phyloP scores from a whole-genome alignment of 2,888 invertebrate genomes.

The Sphaerophoria taeniata region DNA sequence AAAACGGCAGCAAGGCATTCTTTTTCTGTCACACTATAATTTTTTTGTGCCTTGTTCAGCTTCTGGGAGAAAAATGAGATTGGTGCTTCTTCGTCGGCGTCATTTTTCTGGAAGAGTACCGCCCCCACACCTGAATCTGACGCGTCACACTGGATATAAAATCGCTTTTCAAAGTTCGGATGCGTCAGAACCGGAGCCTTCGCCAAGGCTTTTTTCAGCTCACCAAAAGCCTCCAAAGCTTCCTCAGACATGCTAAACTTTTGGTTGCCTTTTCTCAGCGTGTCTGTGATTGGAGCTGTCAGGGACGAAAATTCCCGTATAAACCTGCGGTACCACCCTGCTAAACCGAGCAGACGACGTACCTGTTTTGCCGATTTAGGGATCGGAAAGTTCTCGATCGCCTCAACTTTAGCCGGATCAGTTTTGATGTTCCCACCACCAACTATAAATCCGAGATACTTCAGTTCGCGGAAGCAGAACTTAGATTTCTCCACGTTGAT shows the following conservation, averaged over 20 bases:
- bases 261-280: constrained; percentile 20
- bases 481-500: constrained; percentile 46
- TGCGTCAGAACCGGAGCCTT: constrained; percentile 56
- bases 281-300: constrained; percentile 47
- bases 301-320: constrained; percentile 47
- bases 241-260: constrained; percentile 50
- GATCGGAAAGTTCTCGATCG: constrained; percentile 49
- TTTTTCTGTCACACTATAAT: too few relatives aligned
- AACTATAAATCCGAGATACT: constrained; percentile 55
- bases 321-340: constrained; percentile 62
- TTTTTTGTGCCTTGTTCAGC: too few relatives aligned
- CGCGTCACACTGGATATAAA: too few relatives aligned
- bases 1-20: too few relatives aligned
- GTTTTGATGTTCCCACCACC: constrained; percentile 48
- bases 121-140: constrained; percentile 8
- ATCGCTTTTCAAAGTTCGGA: constrained; percentile 20
- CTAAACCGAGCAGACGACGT: constrained; percentile 54
- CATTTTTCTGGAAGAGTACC: constrained; percentile 43
- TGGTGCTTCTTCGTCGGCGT: constrained; percentile 8
- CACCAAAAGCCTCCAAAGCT: constrained; percentile 45
- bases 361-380: constrained; percentile 23
- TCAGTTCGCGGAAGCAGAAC: constrained; percentile 63
- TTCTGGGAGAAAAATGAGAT: too few relatives aligned
- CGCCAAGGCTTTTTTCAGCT: neutral
- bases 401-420: constrained; percentile 54